Base-by-base conservation (phyloP, 2,888 invertebrate species). In the Lucinisca nassula region DNA sequence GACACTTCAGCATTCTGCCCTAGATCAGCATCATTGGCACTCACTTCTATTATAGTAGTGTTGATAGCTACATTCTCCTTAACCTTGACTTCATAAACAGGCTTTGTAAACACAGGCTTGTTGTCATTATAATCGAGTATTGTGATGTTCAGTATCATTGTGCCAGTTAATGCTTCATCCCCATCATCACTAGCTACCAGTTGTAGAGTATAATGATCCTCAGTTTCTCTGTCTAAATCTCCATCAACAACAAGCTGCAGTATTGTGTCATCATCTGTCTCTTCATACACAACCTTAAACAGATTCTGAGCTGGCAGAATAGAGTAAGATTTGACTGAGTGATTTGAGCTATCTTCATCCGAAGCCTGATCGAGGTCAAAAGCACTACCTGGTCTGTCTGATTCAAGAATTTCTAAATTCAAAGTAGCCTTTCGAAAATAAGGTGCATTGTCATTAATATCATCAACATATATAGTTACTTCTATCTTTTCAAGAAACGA, bases 11-110 rank as follows among this genome's bases (percentile, higher is more conserved):
- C 98, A 95, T 99, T 99, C 6, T 97, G 97, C 8, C 98, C 99
- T 90, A 98, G 97, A 95, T 99, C 99, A 45, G 97, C 97, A 95
- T 99, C 99, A 8, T 97, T 97, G 0, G 99, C 99, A n/a, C 97
- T 97, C 0, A 99, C 98, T 38, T 88, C 90, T 1, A 94, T 51
- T n/a, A 95, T 89, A 3, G 92, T 81, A 14, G 92, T 86, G 27
- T 93, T 92, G 8, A 87, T 75, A 14, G 86, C 75, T 10, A 93
- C 86, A 32, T 91, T 93, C 84, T 94, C 94, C 45, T 92, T 92
- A 0, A 94, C 92, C 2, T 88, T 88, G 1, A 92, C 90, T 24
- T 89, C 89, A 77, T 94, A 95, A 35, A 90, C 78, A 21, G 80
- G 51, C 40, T 93, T 87, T 1, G 89, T 88, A 84, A 95, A 95